phyloP scores from a whole-genome alignment of 2,113 vertebrate species.

The Dendrocopos noguchii region DNA sequence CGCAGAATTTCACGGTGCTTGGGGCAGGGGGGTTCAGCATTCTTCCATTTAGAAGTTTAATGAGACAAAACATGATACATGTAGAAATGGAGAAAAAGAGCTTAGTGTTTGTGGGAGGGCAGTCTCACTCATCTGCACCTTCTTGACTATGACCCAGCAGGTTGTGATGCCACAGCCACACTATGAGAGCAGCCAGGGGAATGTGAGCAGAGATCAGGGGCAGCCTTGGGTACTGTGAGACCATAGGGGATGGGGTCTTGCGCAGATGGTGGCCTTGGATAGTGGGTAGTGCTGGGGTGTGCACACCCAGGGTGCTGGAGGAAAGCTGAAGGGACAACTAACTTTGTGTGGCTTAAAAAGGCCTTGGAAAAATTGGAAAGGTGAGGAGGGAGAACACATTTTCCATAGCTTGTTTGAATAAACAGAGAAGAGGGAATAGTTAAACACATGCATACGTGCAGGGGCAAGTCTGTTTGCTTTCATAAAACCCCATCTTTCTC shows the following conservation, averaged over 20 bases:
- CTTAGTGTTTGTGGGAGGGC: neutral
- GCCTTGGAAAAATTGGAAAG: neutral
- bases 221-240: neutral
- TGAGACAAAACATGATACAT: neutral
- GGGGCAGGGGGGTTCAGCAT: neutral
- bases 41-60: neutral
- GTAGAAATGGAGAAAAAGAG: neutral
- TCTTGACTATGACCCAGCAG: neutral
- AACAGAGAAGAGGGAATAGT: neutral
- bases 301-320: neutral
- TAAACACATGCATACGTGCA: neutral
- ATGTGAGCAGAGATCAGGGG: neutral
- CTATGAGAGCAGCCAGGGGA: neutral
- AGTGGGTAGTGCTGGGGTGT: accelerated
- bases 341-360: neutral
- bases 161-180: accelerated
- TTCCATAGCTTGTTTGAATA: neutral
- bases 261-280: neutral
- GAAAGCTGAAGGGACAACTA: neutral
- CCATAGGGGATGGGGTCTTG: neutral
- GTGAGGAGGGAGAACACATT: neutral
- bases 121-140: neutral
- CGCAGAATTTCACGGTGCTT: neutral
- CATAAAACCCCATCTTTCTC: neutral
- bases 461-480: neutral